phyloP scores from a whole-genome alignment of 2,113 vertebrate species.

The Tyrannus savana region DNA sequence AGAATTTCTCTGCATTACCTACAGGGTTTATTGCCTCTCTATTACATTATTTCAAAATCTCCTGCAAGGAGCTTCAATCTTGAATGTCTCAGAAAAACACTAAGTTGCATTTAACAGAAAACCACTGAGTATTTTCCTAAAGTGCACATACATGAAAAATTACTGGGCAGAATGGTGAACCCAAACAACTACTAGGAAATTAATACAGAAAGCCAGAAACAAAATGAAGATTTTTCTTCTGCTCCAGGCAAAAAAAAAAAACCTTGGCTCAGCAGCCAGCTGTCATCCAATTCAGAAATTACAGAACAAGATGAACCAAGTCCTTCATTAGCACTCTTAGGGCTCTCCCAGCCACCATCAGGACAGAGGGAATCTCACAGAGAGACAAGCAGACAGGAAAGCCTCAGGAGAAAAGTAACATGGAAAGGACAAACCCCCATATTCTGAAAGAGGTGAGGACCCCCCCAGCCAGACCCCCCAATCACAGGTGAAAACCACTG shows the following conservation, averaged over 20 bases:
- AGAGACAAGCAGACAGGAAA: neutral
- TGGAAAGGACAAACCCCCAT: neutral
- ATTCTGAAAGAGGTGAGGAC: neutral
- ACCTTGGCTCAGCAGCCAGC: neutral
- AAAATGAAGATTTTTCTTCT: neutral
- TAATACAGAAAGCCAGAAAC: neutral
- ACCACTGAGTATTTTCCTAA: neutral
- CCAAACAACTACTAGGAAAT: neutral
- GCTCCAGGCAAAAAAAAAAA: neutral
- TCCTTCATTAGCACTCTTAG: neutral
- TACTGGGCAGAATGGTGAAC: neutral
- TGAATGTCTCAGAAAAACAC: neutral
- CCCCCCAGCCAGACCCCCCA: neutral
- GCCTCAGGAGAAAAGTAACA: rapidly evolving
- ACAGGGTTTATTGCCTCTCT: neutral
- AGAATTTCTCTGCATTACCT: neutral
- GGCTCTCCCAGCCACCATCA: neutral
- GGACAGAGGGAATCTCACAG: neutral
- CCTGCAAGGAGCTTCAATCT: neutral
- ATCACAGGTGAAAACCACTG: neutral
- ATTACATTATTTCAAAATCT: neutral
- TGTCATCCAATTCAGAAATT: neutral
- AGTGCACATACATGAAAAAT: neutral
- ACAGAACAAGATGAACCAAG: neutral
- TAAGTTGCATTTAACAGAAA: neutral